phyloP scores from a whole-genome alignment of 1,140 invertebrate species.

The Hesperophylax magnus region DNA sequence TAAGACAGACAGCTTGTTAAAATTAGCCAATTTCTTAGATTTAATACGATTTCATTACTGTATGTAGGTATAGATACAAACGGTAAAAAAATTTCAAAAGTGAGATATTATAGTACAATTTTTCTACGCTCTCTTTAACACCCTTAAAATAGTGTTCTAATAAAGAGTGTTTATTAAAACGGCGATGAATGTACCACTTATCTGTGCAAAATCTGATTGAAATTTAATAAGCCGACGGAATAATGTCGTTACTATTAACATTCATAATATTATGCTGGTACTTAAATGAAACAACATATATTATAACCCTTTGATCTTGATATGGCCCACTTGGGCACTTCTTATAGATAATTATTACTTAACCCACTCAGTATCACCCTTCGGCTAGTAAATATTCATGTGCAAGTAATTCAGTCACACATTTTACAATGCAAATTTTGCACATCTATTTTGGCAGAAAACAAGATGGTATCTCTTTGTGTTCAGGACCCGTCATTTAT shows the following conservation, averaged over 20 bases:
- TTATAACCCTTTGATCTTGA: not conserved
- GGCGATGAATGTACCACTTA: not conserved
- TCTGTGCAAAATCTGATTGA: constrained; percentile 2
- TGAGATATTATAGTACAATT: not conserved
- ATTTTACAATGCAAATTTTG: too few species aligned
- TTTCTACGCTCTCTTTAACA: not conserved
- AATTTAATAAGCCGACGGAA: too few species aligned
- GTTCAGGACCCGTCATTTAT: too few species aligned
- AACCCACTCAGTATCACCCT: too few species aligned
- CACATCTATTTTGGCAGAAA: too few species aligned
- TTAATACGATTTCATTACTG: not conserved
- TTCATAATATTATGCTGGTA: constrained; percentile 16
- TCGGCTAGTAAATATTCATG: too few species aligned
- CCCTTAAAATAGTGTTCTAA: not conserved
- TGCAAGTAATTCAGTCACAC: too few species aligned
- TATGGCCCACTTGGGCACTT: too few species aligned
- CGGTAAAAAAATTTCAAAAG: not conserved
- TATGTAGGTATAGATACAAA: not conserved
- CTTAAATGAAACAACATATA: not conserved
- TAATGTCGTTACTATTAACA: not conserved
- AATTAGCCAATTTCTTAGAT: not conserved
- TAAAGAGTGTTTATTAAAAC: constrained; percentile 16
- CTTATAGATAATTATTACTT: too few species aligned
- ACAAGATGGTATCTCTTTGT: too few species aligned
- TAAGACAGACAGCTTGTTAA: too few species aligned